phyloP scores from a whole-genome alignment of 2,113 vertebrate genomes.

The Opisthocomus hoazin region DNA sequence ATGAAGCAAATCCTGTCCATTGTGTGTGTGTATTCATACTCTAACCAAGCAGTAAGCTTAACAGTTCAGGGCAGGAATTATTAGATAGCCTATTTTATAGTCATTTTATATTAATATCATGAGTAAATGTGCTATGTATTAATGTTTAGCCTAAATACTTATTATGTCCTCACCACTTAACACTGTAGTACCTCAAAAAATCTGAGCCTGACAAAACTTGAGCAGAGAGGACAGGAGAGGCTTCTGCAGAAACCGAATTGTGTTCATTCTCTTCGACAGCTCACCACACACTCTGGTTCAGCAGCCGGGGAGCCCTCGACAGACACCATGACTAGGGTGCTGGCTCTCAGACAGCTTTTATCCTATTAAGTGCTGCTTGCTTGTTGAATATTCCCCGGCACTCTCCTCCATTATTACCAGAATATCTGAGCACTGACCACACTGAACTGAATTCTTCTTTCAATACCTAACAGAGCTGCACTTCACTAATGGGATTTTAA shows the following conservation, averaged over 20 bases:
- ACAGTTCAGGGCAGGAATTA: neutral
- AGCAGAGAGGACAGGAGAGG: neutral
- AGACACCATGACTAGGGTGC: neutral
- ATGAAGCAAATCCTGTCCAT: neutral
- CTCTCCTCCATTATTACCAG: neutral
- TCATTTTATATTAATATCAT: neutral
- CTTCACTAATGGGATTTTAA: neutral
- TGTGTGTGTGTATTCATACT: neutral
- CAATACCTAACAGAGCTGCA: neutral
- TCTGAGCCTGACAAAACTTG: neutral
- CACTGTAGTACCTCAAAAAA: neutral
- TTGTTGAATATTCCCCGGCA: neutral
- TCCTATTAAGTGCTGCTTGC: neutral
- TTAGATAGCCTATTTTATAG: neutral
- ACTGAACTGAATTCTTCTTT: neutral
- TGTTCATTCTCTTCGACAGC: neutral
- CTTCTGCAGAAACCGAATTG: neutral
- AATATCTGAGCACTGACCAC: neutral
- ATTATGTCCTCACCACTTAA: neutral
- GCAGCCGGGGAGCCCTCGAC: rapidly evolving
- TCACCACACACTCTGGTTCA: rapidly evolving
- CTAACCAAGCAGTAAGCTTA: neutral
- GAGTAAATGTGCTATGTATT: neutral
- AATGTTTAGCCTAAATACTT: neutral
- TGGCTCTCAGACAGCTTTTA: neutral